Percentiles rank a stretch among this genome's conserved stretches.
Evolutionary conservation across 2,797 vertebrate genomes (phyloP).

Genomic region (Lepilemur ruficaudatus): DNA sequence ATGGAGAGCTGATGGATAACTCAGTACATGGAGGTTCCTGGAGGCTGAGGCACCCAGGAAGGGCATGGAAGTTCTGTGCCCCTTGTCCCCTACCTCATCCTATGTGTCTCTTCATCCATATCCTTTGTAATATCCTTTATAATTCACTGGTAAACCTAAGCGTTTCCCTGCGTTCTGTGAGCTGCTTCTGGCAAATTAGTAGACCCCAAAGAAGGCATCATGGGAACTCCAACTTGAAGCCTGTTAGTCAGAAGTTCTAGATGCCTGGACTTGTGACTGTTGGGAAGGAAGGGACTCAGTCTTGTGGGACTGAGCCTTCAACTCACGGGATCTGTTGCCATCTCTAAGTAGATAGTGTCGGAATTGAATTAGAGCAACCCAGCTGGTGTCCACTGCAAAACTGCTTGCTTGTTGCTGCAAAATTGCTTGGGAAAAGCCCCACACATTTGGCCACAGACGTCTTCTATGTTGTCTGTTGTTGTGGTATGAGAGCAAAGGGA

Average conservation of each 20-base stretch:
- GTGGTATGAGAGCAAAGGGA: neutral
- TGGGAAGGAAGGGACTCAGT: neutral
- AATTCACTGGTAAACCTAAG: neutral
- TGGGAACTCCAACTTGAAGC: neutral
- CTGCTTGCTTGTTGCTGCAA: neutral
- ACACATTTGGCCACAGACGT: neutral
- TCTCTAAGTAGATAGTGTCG: neutral
- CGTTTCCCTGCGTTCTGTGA: neutral
- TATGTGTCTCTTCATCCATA: neutral
- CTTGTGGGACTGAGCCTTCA: neutral
- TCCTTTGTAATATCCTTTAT: neutral
- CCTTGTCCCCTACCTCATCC: neutral
- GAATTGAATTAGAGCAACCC: neutral
- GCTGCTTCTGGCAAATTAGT: neutral
- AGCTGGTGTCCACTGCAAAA: neutral
- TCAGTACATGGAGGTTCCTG: neutral
- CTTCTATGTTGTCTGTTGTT: neutral
- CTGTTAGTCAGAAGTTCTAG: neutral
- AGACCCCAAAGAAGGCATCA: neutral
- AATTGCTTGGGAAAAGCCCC: neutral
- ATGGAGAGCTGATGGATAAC: neutral
- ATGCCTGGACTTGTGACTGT: neutral
- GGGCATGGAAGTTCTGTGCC: no score
- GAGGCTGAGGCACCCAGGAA: neutral
- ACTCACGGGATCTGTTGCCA: neutral